Evolutionary conservation across 2,113 vertebrate species (phyloP), one percentile per base, ranked within the genome.

Genomic region (Eptesicus fuscus): DNA sequence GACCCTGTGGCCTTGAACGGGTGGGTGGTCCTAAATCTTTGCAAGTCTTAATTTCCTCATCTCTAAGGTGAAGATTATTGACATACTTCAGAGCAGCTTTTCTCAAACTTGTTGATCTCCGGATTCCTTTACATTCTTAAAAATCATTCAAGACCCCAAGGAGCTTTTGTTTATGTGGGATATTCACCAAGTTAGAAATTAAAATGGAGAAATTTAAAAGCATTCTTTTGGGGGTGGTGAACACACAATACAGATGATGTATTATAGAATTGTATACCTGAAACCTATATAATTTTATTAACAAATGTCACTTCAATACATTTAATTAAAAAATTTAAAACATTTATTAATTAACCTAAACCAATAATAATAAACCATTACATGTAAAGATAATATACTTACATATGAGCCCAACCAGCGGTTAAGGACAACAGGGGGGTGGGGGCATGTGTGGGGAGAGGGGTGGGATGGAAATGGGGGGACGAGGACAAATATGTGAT

Each of bases 161-260:
- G 16, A 92, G 28, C n/a, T 88, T 90, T 90, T 69, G 85, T 89
- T 86, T 90, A 49, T 89, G 51, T 90, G 77, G 42, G 25, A 71
- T 87, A 74, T 51, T 92, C 42, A 82, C 85, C 20, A 9, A 61
- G 51, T 56, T 65, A 61, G 47, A 80, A 69, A 83, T 85, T 94
- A 65, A 88, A 90, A 90, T 59, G 42, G 51, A 91, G 59, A 87
- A 67, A 74, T 80, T 56, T 4, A 53, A 74, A 82, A 59, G 3
- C 22, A 18, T 76, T 76, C 32, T n/a, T 49, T 5, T 16, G 44
- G 28, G 73, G 28, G 42, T 76, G 28, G 44, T n/a, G 73, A 49
- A 76, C 73, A 76, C 44, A 76, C 44, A 49, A 76, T 76, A 47
- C 44, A 49, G 73, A 12, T 17, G 42, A 74, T 74, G 42, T 17